Evolutionary conservation across 2,113 vertebrate species (phyloP), one percentile per base, ranked within the genome.

Genomic region (Dolichallabes microphthalmus): DNA sequence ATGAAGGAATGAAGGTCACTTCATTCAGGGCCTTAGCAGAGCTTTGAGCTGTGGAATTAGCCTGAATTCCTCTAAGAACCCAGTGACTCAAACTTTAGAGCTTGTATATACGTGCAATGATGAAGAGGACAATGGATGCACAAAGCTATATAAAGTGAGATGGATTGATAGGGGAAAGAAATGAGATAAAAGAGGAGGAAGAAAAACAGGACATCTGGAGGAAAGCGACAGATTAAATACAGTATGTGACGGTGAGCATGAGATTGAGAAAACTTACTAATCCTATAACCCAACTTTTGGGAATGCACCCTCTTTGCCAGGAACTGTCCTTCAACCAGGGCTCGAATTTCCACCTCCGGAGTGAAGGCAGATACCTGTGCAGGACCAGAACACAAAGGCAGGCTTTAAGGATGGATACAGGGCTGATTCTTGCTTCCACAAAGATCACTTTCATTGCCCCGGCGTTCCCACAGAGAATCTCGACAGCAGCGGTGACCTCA

Each of bases 251-350:
- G 0, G 30, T 77, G 82, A 87, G 82, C 11, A 39, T 32, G 80
- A 85, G 39, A 79, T 39, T 45, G 20, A 82, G 68, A 80, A 79
- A 80, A 96, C 96, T 96, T 92, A 99, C 98, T 85, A 92, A 97
- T 93, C 93, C 91, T 94, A 88, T 97, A 98, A 10, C 98, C 97
- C 86, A 99, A 94, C n/a, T 92, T 92, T 93, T 99, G 96, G 15
- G 97, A 97, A 13, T 99, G 96, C 78, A 98, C 93, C 89, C 97
- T 95, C 90, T 97, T 96, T 87, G 97, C 96, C 95, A 99, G 92
- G 89, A 99, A 97, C 92, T 99, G 98, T 85, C 98, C 97, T 93
- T 99, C 98, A 0, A 99, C 93, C 91, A 99, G 55, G 0, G 97
- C 97, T 79, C 97, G 95, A 55, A 98, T 93, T 93, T 99, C 98